These are phyloP conservation scores for Cynocephalus volans DNA, from an alignment of 2,113 vertebrate genomes.

Conservation along the genomic window DNA sequence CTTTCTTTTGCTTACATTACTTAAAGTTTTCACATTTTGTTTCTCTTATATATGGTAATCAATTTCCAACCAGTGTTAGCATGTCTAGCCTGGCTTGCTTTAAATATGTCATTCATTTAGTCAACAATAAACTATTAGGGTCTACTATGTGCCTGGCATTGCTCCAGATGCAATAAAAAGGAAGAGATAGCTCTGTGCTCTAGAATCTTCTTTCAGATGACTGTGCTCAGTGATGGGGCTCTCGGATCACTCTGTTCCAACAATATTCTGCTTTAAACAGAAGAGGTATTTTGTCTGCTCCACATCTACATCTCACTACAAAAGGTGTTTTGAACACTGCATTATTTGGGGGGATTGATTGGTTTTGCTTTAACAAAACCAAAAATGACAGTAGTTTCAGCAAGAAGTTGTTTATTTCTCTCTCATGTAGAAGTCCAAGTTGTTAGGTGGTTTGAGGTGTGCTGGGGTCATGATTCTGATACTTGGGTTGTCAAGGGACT, in stretches of 20 bases:
- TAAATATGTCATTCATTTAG: neutral
- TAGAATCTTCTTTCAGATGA: neutral
- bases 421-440: neutral
- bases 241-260: neutral
- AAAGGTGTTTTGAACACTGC: neutral
- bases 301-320: neutral
- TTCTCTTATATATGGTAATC: neutral
- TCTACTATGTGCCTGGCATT: neutral
- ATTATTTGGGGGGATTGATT: neutral
- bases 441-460: neutral
- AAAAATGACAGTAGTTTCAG: neutral
- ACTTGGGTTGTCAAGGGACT: neutral
- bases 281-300: neutral
- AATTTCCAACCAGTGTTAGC: neutral
- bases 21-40: constrained; percentile 12
- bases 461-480: neutral
- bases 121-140: neutral
- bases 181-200: neutral
- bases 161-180: neutral
- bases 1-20: constrained; percentile 16
- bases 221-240: neutral
- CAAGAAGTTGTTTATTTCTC: neutral
- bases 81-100: neutral
- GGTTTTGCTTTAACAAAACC: neutral
- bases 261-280: neutral